Evolutionary conservation across 2,888 invertebrate genomes (phyloP), one percentile per base, ranked within the genome.

Genomic region (Agapostemon virescens): DNA sequence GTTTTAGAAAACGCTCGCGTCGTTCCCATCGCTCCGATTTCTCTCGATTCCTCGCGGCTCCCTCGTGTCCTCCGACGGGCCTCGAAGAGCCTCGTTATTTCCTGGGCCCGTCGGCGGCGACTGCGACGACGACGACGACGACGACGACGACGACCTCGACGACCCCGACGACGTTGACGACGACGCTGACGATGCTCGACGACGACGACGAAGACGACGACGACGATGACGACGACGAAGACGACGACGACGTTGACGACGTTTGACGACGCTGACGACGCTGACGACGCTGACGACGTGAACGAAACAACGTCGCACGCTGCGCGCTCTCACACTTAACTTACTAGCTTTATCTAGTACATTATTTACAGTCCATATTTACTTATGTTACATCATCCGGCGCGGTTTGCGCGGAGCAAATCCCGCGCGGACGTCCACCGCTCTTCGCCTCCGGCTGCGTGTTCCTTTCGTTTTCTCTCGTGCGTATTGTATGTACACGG

Each of bases 341-440:
- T 88, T 88, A 88, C 87, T 89, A 87, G 86, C 87, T 91, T 92
- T 91, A 91, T 90, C 91, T 91, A 91, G 90, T 92, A 92, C 89
- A 91, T 91, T 92, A 92, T 92, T 92, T 92, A 92, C 92, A 92
- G 88, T 92, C 88, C 90, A 90, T 92, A 92, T 92, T 92, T 92
- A 92, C 92, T 92, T 92, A 92, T 92, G 89, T 92, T 92, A 92
- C 92, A 92, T 91, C 91, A 91, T 90, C 87, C 90, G 71, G 86
- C 86, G 87, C n/a, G 86, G 89, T 90, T 90, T 90, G 89, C 89
- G 77, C 84, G 81, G 83, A 83, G 89, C 90, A 89, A 92, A 91
- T 89, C 89, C 89, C 89, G 85, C 88, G 85, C 89, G 90, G 88
- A 88, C 84, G 88, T 55, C 30, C 88, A 88, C 81, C 81, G 89